Evolutionary conservation across 2,113 vertebrate genomes (phyloP), one percentile per base, ranked within the genome.

Genomic region (Oncorhynchus keta): DNA sequence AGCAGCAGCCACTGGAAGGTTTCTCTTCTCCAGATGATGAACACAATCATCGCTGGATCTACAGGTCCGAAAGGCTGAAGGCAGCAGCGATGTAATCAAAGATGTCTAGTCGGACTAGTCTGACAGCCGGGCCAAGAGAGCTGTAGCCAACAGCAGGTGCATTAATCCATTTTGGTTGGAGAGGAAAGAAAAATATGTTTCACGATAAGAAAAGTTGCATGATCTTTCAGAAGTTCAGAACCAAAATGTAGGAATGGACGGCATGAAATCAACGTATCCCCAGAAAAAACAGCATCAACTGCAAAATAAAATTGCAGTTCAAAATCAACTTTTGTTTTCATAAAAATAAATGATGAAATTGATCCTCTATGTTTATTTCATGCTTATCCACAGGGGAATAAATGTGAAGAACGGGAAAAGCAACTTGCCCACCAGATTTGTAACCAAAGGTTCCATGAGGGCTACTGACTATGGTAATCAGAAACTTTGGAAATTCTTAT

Each of bases 1-100:
- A 70, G 71, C 64, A 73, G 39, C 16, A 55, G 51, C 55, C 67
- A 9, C 64, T 75, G 76, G 51, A 78, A 35, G 51, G 73, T 57
- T 49, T 57, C 73, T 67, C 61, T 79, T 48, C 26, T 18, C 14
- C 65, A 14, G 61, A 5, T 70, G 49, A n/a, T 69, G 39, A 83
- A 77, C 74, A 61, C 28, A 14, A 68, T 45, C 65, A 67, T 32
- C 28, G 12, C 13, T 14, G 26, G 28, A 28, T 67, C 26, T 16
- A 30, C 65, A 6, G 26, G 14, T 18, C 16, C 28, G 4, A 6
- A 67, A 67, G 26, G 65, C 65, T 16, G 65, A 2, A 5, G 32
- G 20, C 30, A 16, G 30, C 32, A 35, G 2, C 20, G 30, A 20
- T 45, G 67, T 32, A 32, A 68, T 18, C 20, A 62, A 62, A 22